Conservation (phyloP, 64 coral and sea anemone species). For the Porites lutea region DNA sequence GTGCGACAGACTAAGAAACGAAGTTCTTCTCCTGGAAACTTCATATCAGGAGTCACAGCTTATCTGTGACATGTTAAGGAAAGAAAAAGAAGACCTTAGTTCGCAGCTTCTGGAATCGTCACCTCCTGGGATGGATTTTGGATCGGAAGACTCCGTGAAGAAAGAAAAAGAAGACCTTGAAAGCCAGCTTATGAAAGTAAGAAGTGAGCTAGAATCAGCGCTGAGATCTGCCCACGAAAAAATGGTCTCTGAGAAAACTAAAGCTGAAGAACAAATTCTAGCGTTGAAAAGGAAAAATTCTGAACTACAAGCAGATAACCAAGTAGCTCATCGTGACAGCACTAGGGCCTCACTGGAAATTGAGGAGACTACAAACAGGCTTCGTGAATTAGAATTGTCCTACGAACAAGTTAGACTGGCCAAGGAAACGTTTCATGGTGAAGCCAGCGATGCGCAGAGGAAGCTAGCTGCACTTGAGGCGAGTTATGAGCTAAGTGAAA, state of each 20-base stretch:
- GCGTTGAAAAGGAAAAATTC: background rate
- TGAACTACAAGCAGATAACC: slow-evolving; percentile 1
- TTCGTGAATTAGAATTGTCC: slow-evolving; percentile 31
- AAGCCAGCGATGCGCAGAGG: slow-evolving; percentile 39
- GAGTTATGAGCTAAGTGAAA: slow-evolving; percentile 65
- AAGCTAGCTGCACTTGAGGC: slow-evolving; percentile 57
- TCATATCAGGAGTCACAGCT: slow-evolving; percentile 64
- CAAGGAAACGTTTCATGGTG: slow-evolving; percentile 47
- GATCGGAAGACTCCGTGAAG: background rate
- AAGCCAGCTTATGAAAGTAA: slow-evolving; percentile 31
- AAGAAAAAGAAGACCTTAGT: slow-evolving; percentile 74
- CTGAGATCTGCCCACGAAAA: slow-evolving; percentile 55
- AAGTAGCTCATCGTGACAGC: slow-evolving; percentile 25
- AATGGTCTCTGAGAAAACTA: slow-evolving; percentile 37
- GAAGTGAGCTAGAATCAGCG: slow-evolving; percentile 27
- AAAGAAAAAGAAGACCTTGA: slow-evolving; percentile 65
- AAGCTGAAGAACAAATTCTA: slow-evolving; percentile 57
- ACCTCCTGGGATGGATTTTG: background rate
- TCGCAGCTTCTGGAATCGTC: slow-evolving; percentile 46
- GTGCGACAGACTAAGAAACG: slow-evolving; percentile 56
- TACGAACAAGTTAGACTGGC: slow-evolving; percentile 18
- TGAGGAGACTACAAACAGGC: slow-evolving; percentile 2
- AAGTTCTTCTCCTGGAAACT: slow-evolving; percentile 64
- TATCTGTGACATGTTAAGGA: slow-evolving; percentile 70
- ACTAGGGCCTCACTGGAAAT: slow-evolving; percentile 26